These are phyloP conservation scores for Meloidogyne hapla DNA, from an alignment of 1,140 invertebrate genomes.

Conservation along the genomic window DNA sequence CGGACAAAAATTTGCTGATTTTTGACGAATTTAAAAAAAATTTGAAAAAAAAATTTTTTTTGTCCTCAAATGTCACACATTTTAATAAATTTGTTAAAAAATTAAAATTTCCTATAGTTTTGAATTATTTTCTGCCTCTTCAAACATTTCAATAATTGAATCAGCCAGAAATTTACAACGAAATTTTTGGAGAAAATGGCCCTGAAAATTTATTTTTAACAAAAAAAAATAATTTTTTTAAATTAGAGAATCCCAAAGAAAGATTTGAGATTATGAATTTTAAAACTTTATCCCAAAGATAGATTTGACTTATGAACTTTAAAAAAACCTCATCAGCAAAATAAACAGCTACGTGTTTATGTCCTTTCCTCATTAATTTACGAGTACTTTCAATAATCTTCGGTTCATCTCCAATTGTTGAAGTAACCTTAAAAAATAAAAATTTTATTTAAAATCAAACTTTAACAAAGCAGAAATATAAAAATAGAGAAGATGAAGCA, in stretches of 20 bases:
- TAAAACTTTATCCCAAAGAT: too few species aligned
- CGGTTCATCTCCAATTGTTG: conserved; percentile 28
- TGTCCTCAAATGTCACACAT: background rate
- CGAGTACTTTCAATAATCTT: background rate
- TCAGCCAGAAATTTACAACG: conserved; percentile 40
- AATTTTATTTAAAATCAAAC: conserved; percentile 10
- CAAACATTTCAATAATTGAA: conserved; percentile 28
- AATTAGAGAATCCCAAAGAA: too few species aligned
- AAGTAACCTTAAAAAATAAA: conserved; percentile 23
- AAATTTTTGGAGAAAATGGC: conserved; percentile 49
- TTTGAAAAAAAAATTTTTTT: background rate
- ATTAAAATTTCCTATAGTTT: background rate
- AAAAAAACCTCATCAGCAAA: conserved; percentile 24
- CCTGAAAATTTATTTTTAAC: too few species aligned
- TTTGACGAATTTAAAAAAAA: too few species aligned
- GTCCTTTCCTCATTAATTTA: conserved; percentile 20
- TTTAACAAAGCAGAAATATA: too few species aligned
- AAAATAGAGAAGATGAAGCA: too few species aligned
- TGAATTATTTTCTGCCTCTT: background rate
- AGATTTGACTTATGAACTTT: too few species aligned
- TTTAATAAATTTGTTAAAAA: background rate
- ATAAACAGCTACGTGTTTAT: conserved; percentile 29
- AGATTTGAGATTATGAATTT: too few species aligned
- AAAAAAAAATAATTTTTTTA: background rate
- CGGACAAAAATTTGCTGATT: too few species aligned